Conservation (phyloP, 1,140 invertebrate genomes). For the Ceratina japonica region DNA sequence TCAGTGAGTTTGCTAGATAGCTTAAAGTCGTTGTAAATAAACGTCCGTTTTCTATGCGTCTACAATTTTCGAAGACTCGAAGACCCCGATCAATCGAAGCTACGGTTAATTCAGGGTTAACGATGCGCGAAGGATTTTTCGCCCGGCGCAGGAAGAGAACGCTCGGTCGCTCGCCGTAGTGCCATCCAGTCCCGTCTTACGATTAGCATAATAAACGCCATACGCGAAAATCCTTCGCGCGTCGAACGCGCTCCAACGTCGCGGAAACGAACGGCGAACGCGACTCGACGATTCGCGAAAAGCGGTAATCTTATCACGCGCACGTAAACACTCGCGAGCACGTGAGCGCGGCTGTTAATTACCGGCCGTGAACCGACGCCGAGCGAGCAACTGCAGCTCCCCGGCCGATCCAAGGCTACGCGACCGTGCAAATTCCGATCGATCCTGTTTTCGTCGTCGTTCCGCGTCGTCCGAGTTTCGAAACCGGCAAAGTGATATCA, state of each 20-base stretch:
- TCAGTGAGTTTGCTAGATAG: conserved; percentile 46
- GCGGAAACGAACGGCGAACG: conserved; percentile 18
- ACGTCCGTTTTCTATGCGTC: not conserved
- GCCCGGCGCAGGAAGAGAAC: conserved; percentile 4
- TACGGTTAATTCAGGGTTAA: conserved; percentile 19
- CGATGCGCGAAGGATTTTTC: conserved; percentile 31
- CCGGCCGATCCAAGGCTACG: not conserved
- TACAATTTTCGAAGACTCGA: not conserved
- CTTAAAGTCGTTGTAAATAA: conserved; percentile 61
- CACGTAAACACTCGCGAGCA: too few species aligned
- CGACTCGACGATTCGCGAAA: not conserved
- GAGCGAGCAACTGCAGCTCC: too few species aligned
- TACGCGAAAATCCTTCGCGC: not conserved
- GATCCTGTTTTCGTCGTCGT: not conserved
- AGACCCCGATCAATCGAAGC: conserved; percentile 28
- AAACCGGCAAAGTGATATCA: conserved; percentile 57
- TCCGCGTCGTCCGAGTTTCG: conserved; percentile 6
- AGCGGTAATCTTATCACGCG: not conserved
- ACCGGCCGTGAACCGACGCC: not conserved
- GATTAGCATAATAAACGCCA: too few species aligned
- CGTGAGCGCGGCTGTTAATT: not conserved
- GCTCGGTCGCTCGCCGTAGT: not conserved
- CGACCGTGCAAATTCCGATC: not conserved
- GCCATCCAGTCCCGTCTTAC: too few species aligned
- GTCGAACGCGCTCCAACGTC: not conserved